A percentile compares a stretch with the other conserved stretches of the same genome.
phyloP scores from a whole-genome alignment of 2,797 vertebrate species.

The Valencia hispanica region DNA sequence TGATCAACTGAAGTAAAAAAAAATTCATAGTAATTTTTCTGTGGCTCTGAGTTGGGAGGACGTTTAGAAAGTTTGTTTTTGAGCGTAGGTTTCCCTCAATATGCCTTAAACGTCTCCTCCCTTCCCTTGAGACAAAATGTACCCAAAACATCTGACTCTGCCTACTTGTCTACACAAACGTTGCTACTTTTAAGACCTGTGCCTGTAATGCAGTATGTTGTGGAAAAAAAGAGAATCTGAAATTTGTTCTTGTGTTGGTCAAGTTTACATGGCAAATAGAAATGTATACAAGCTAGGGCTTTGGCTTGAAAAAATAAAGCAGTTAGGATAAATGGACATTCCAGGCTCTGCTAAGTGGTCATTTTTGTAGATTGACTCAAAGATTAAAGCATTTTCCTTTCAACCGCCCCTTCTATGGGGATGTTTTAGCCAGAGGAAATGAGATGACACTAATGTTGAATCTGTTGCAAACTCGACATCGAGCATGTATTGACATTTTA shows the following conservation, averaged over 20 bases:
- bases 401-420: slow-evolving; percentile 52
- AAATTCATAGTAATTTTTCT: not conserved
- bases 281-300: not conserved
- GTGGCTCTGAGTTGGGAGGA: not conserved
- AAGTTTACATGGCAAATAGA: not conserved
- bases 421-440: slow-evolving; percentile 69
- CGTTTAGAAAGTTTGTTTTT: slow-evolving; percentile 2
- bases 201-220: slow-evolving; percentile 10
- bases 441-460: slow-evolving; percentile 75
- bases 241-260: slow-evolving; percentile 3
- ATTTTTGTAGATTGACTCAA: slow-evolving; percentile 55
- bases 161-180: slow-evolving; percentile 27
- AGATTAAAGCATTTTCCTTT: slow-evolving; percentile 65
- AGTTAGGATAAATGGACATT: slow-evolving; percentile 44
- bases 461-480: slow-evolving; percentile 66
- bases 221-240: slow-evolving; percentile 29
- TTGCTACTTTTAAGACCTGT: not conserved
- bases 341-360: slow-evolving; percentile 24
- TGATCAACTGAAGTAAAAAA: not conserved
- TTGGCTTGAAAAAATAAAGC: slow-evolving; percentile 23
- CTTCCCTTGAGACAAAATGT: slow-evolving; percentile 53
- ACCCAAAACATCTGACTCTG: slow-evolving; percentile 44
- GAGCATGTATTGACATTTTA: slow-evolving; percentile 56
- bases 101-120: slow-evolving; percentile 20
- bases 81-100: slow-evolving; percentile 12